A percentile compares a stretch with the other conserved stretches of the same genome.
Conservation (phyloP, 1,140 invertebrate species). For the Megathymus violae region DNA sequence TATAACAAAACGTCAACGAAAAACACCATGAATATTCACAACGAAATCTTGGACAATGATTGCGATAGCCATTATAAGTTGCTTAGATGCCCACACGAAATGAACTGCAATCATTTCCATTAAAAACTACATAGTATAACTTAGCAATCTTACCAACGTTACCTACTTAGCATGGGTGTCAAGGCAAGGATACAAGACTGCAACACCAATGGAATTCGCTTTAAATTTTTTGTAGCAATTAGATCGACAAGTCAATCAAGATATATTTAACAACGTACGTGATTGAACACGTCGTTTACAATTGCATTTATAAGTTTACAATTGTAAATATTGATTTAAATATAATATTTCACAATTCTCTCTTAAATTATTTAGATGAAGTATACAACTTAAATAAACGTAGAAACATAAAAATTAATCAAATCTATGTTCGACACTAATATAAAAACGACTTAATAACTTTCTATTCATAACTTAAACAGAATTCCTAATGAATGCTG, state of each 20-base stretch:
- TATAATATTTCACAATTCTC: no score
- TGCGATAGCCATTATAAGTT: not conserved
- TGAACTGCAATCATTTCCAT: not conserved
- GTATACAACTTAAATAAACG: no score
- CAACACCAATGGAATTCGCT: conserved; percentile 4
- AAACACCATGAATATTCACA: conserved; percentile 1
- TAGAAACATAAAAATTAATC: no score
- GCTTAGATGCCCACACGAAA: not conserved
- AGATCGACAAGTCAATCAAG: not conserved
- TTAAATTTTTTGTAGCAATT: conserved; percentile 3
- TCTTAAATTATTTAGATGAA: no score
- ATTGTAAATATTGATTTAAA: no score
- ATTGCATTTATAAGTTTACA: no score
- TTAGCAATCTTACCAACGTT: not conserved
- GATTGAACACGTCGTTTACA: no score
- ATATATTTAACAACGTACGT: conserved; percentile 1
- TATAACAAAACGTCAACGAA: conserved; percentile 5
- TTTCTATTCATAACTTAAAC: no score
- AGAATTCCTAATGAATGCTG: no score
- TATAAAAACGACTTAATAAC: no score
- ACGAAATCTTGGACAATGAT: not conserved
- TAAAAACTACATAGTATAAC: no score
- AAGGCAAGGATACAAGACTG: conserved; percentile 17
- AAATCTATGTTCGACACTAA: no score
- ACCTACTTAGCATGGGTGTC: conserved; percentile 25